These are phyloP conservation scores for Florisuga fusca DNA, from an alignment of 2,797 vertebrate species.

Conservation along the genomic window DNA sequence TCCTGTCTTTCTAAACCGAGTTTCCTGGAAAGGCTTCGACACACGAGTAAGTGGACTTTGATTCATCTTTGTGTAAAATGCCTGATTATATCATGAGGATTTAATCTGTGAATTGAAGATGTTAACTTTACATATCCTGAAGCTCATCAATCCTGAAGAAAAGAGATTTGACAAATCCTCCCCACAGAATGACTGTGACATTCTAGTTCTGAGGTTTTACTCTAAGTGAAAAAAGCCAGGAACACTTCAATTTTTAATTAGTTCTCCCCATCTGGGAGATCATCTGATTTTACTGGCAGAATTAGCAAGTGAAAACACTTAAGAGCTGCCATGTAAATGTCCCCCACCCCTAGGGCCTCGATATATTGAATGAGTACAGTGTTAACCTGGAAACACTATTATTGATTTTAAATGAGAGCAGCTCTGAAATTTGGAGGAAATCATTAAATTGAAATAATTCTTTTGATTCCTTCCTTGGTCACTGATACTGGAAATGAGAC, in stretches of 20 bases:
- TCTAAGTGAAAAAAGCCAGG: conserved; percentile 48
- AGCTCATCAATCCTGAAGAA: neutral
- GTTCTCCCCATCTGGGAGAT: conserved; percentile 58
- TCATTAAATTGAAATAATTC: neutral
- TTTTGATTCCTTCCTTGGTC: conserved; percentile 21
- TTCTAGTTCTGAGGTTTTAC: conserved; percentile 47
- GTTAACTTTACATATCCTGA: neutral
- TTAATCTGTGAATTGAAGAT: neutral
- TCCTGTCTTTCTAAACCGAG: neutral
- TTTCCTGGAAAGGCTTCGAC: neutral
- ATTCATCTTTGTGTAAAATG: neutral
- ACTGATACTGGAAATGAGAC: neutral
- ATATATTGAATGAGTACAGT: conserved; percentile 31
- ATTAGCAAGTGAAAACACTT: conserved; percentile 62
- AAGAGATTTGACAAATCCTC: conserved; percentile 24
- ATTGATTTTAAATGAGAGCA: conserved; percentile 45
- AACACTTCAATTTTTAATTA: conserved; percentile 68
- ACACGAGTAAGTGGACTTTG: neutral
- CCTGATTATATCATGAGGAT: neutral
- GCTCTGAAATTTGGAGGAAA: conserved; percentile 20
- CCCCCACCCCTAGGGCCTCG: neutral
- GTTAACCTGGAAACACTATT: conserved; percentile 59
- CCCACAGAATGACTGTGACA: conserved; percentile 6
- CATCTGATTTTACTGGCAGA: conserved; percentile 54
- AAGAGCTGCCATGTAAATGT: conserved; percentile 56